phyloP scores from a whole-genome alignment of 1,140 invertebrate genomes.

The Copidosoma floridanum region DNA sequence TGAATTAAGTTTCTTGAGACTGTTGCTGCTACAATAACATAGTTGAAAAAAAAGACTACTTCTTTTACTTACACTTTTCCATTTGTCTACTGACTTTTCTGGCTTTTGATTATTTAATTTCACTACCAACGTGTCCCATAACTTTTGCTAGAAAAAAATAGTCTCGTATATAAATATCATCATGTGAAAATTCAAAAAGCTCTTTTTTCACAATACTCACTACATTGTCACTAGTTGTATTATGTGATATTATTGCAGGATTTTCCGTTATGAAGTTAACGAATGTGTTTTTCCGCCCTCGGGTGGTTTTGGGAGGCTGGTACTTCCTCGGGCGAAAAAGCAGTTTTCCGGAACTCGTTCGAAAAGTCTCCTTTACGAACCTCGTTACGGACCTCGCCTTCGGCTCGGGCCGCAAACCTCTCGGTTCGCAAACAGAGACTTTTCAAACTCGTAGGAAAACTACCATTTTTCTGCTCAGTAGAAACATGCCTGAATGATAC shows the following conservation, averaged over 20 bases:
- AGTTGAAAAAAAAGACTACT: too few species aligned
- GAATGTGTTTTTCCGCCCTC: not conserved
- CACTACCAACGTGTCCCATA: not conserved
- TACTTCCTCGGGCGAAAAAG: too few species aligned
- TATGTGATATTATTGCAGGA: slow-evolving; percentile 4
- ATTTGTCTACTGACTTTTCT: not conserved
- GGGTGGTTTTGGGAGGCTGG: too few species aligned
- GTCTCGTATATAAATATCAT: not conserved
- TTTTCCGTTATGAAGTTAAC: not conserved
- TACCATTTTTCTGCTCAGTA: too few species aligned
- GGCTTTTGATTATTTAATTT: slow-evolving; percentile 3
- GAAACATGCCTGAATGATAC: not conserved
- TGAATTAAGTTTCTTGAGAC: too few species aligned
- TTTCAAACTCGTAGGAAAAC: too few species aligned
- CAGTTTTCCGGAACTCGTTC: too few species aligned
- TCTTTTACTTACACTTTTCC: slow-evolving; percentile 5
- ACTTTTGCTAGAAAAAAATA: not conserved
- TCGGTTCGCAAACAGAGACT: too few species aligned
- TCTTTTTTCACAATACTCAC: not conserved
- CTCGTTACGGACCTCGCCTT: too few species aligned
- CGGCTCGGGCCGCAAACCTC: too few species aligned
- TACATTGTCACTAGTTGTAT: not conserved
- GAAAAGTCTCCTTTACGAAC: too few species aligned
- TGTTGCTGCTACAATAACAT: too few species aligned
- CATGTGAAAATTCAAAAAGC: not conserved